Conservation (phyloP, 2,113 vertebrate genomes). For the Brienomyrus brachyistius region DNA sequence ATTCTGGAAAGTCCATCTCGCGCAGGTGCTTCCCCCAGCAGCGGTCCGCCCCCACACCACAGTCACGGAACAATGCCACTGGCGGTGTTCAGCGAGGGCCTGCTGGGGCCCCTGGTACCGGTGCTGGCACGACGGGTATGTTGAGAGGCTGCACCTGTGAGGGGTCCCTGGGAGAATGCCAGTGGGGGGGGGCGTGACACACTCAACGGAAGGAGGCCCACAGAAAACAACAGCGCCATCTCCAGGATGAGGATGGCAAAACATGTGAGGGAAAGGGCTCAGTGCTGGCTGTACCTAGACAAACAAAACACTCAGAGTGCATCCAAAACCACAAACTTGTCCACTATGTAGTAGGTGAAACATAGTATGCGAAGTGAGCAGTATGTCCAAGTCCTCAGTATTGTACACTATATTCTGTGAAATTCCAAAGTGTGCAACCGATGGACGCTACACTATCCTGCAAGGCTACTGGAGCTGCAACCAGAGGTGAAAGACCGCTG, state of each 20-base stretch:
- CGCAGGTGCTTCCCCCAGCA: constrained; percentile 59
- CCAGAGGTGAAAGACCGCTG: not conserved
- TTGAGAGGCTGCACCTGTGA: constrained; percentile 50
- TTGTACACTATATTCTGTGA: not conserved
- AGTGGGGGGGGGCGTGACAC: not conserved
- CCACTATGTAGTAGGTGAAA: not conserved
- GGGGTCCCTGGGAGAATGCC: constrained; percentile 15
- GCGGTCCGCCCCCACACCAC: constrained; percentile 47
- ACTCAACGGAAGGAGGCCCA: not conserved
- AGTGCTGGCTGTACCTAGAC: not conserved
- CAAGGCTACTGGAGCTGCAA: not conserved
- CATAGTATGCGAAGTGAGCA: not conserved
- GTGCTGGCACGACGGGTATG: constrained; percentile 36
- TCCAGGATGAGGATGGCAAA: not conserved
- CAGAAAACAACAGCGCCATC: not conserved
- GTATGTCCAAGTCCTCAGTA: not conserved
- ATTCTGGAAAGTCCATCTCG: constrained; percentile 42
- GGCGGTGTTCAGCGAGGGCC: constrained; percentile 9
- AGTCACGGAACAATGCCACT: constrained; percentile 51
- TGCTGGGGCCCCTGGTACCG: constrained; percentile 32
- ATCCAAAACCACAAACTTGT: not conserved
- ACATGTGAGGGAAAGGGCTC: not conserved
- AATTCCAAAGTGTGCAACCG: not conserved
- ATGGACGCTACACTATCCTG: not conserved
- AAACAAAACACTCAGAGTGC: not conserved